phyloP scores from a whole-genome alignment of 1,140 invertebrate genomes.

The Lasioglossum albipes region DNA sequence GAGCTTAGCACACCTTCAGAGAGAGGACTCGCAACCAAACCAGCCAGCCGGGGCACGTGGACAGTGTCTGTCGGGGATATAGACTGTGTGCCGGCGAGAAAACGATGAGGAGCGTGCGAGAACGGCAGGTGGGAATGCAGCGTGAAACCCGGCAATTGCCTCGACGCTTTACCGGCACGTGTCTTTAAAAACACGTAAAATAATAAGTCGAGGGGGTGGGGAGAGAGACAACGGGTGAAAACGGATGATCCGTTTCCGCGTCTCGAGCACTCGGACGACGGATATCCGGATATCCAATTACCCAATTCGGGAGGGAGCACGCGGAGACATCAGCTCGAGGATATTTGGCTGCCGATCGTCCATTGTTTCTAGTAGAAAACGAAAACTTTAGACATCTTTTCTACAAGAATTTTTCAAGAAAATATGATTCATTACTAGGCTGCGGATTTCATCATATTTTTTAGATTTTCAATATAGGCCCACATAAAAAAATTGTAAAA shows the following conservation, averaged over 20 bases:
- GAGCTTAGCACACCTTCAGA: conserved; percentile 36
- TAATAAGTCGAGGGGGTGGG: background rate
- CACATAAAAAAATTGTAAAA: too few relatives aligned
- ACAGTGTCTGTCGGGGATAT: conserved; percentile 26
- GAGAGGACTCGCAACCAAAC: conserved; percentile 22
- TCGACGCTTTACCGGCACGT: conserved; percentile 55
- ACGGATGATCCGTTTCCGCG: conserved; percentile 48
- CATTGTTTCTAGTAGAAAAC: too few relatives aligned
- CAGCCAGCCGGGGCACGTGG: conserved; percentile 50
- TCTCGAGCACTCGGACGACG: conserved; percentile 25
- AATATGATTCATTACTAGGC: too few relatives aligned
- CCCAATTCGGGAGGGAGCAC: too few relatives aligned
- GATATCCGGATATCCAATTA: conserved; percentile 46
- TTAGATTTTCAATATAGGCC: too few relatives aligned
- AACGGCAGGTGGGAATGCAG: conserved; percentile 59
- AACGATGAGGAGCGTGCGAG: conserved; percentile 15
- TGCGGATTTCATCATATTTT: too few relatives aligned
- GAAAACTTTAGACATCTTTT: too few relatives aligned
- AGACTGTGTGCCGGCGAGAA: conserved; percentile 33
- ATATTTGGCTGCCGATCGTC: too few relatives aligned
- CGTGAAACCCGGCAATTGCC: conserved; percentile 62
- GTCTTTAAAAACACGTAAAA: conserved; percentile 44
- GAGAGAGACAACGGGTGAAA: background rate
- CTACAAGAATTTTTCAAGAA: too few relatives aligned
- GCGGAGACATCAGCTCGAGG: too few relatives aligned